These are phyloP conservation scores for Dynastes grantii DNA, from an alignment of 2,888 invertebrate species.

Conservation along the genomic window DNA sequence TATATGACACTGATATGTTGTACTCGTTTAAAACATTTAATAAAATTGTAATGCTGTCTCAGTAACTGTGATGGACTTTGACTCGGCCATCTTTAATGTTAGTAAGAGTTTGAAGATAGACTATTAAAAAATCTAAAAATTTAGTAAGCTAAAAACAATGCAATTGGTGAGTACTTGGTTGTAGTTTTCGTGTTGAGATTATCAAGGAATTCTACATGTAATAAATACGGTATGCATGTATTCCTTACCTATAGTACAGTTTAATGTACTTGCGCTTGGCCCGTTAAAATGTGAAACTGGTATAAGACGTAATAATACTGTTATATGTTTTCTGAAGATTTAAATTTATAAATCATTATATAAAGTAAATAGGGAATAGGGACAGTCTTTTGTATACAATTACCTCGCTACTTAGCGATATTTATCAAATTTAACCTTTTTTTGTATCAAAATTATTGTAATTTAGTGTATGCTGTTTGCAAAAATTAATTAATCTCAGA, in stretches of 20 bases:
- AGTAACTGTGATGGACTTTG: slow-evolving; percentile 30
- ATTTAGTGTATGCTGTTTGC: too few relatives aligned
- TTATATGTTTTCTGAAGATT: neutral
- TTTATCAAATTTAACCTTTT: too few relatives aligned
- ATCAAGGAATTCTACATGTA: slow-evolving; percentile 45
- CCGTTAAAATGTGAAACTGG: slow-evolving; percentile 30
- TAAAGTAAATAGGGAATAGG: neutral
- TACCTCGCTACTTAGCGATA: too few relatives aligned
- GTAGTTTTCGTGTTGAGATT: slow-evolving; percentile 30
- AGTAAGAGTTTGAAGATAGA: slow-evolving; percentile 22
- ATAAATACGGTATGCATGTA: slow-evolving; percentile 44
- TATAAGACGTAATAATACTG: neutral
- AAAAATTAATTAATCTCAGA: too few relatives aligned
- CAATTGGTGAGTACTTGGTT: slow-evolving; percentile 30
- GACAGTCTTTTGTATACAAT: too few relatives aligned
- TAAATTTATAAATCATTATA: neutral
- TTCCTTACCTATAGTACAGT: slow-evolving; percentile 32
- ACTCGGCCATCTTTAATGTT: slow-evolving; percentile 46
- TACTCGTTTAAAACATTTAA: slow-evolving; percentile 23
- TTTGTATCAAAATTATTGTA: too few relatives aligned
- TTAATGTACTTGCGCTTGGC: slow-evolving; percentile 8
- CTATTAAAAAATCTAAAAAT: slow-evolving; percentile 47
- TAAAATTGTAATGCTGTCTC: slow-evolving; percentile 28
- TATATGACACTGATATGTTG: slow-evolving; percentile 47
- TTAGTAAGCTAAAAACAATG: slow-evolving; percentile 49